Conservation (phyloP, 2,797 vertebrate species). For the Hephaestus fuliginosus region DNA sequence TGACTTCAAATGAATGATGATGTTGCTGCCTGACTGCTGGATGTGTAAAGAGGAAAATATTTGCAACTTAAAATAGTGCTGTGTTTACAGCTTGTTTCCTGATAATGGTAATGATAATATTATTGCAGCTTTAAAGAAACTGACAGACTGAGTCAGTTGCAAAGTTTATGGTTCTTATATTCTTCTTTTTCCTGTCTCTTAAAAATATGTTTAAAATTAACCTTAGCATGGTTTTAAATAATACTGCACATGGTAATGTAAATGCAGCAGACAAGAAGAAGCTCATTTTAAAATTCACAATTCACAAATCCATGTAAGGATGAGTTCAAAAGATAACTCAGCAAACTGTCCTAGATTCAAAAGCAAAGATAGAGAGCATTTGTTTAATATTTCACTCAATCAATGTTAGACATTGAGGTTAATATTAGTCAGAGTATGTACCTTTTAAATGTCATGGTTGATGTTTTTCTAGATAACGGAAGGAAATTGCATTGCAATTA, state of each 20-base stretch:
- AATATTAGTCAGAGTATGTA: not conserved
- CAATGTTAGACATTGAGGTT: not conserved
- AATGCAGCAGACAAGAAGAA: not conserved
- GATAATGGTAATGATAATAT: no score
- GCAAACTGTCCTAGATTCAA: not conserved
- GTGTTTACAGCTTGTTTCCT: no score
- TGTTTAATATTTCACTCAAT: not conserved
- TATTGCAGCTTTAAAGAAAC: not conserved
- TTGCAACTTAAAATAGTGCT: no score
- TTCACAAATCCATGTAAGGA: not conserved
- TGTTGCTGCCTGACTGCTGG: no score
- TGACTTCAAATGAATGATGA: no score
- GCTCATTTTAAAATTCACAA: not conserved
- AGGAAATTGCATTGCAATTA: conserved; percentile 14
- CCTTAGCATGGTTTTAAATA: not conserved
- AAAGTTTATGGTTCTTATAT: not conserved
- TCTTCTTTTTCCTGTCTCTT: not conserved
- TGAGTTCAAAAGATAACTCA: not conserved
- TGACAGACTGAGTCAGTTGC: not conserved
- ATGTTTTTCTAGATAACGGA: conserved; percentile 19
- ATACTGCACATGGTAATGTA: not conserved
- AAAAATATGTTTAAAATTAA: not conserved
- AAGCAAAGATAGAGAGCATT: no score
- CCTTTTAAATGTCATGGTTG: not conserved
- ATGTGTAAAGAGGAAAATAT: no score